These are phyloP conservation scores for Pteruthius melanotis DNA, from an alignment of 2,113 vertebrate genomes.

Conservation along the genomic window DNA sequence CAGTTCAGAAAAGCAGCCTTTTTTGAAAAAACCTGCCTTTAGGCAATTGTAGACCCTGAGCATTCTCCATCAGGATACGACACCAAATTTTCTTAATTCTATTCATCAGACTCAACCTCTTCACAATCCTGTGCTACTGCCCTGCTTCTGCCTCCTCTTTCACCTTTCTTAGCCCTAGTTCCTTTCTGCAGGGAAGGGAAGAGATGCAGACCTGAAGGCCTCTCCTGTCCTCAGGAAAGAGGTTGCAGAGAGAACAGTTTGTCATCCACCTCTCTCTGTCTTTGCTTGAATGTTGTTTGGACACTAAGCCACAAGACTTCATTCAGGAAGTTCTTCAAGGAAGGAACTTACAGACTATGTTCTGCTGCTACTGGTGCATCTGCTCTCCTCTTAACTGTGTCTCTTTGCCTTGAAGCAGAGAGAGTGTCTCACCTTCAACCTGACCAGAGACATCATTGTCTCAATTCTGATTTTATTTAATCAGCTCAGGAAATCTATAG, in stretches of 20 bases:
- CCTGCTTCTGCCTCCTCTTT: not conserved
- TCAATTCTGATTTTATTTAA: not conserved
- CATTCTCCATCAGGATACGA: not conserved
- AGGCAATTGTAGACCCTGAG: not conserved
- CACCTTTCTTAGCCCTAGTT: not conserved
- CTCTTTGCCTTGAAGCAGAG: not conserved
- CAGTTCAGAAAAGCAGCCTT: not conserved
- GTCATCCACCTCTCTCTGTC: not conserved
- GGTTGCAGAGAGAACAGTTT: not conserved
- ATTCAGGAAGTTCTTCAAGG: not conserved
- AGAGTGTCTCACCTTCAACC: not conserved
- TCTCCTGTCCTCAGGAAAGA: not conserved
- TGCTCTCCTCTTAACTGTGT: not conserved
- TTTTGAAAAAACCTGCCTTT: not conserved
- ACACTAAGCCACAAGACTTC: not conserved
- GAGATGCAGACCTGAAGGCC: not conserved
- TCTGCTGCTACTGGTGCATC: not conserved
- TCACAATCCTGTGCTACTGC: not conserved
- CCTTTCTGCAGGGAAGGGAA: not conserved
- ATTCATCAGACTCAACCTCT: not conserved
- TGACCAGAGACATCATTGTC: not conserved
- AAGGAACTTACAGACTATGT: not conserved
- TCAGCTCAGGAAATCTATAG: not conserved
- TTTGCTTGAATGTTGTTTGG: not conserved
- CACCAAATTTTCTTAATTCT: not conserved